Evolutionary conservation across 2,888 invertebrate genomes (phyloP).

Genomic region (Apamea epomidion): DNA sequence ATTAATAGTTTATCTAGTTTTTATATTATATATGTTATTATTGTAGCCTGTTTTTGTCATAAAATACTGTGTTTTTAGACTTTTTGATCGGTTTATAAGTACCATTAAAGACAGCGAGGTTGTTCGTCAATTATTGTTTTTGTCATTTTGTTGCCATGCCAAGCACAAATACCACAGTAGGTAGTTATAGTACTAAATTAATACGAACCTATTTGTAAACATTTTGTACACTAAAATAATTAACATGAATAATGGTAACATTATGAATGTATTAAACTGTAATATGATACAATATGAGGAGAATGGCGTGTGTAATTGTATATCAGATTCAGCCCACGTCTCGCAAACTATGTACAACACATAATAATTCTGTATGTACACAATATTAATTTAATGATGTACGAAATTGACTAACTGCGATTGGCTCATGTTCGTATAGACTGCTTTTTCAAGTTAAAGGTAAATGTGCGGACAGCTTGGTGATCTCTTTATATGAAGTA

Average conservation of each 20-base stretch:
- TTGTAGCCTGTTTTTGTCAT: not conserved
- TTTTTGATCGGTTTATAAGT: not conserved
- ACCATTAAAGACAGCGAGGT: not conserved
- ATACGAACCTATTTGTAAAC: conserved; percentile 1
- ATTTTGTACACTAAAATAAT: not conserved
- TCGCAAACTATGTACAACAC: conserved; percentile 6
- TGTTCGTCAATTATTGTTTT: not conserved
- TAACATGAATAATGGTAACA: conserved; percentile 2
- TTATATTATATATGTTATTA: not conserved
- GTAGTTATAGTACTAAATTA: not conserved
- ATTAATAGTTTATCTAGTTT: not conserved
- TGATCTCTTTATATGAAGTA: not conserved
- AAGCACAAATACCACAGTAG: not conserved
- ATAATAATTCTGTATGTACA: conserved; percentile 2
- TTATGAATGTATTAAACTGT: not conserved
- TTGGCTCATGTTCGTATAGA: not conserved
- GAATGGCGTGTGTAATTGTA: conserved; percentile 22
- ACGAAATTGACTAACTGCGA: conserved; percentile 14
- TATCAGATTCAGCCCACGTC: conserved; percentile 36
- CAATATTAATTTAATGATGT: conserved; percentile 36
- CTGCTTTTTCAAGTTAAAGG: not conserved
- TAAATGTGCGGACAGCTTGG: not conserved
- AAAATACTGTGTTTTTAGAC: not conserved
- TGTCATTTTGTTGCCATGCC: not conserved
- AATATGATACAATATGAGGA: conserved; percentile 3